Percentiles rank a stretch among this genome's conserved stretches.
phyloP scores from a whole-genome alignment of 2,797 vertebrate genomes.

The Cheirogaleus major region DNA sequence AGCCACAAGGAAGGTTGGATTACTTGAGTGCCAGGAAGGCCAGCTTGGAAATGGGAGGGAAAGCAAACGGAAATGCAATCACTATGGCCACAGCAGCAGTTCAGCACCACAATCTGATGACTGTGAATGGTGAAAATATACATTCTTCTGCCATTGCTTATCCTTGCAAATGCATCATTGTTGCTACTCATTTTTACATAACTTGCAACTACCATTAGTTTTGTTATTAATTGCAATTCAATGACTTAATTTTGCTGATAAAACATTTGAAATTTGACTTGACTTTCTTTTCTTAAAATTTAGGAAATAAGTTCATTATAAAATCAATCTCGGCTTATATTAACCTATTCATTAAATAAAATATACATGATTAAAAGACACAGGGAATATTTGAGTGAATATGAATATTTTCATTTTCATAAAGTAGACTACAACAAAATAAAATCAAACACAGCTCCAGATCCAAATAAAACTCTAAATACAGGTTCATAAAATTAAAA shows the following conservation, averaged over 20 bases:
- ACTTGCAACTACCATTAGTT: neutral
- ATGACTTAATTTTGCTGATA: neutral
- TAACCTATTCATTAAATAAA: slow-evolving; percentile 12
- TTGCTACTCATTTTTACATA: neutral
- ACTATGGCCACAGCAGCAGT: neutral
- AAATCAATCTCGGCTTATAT: neutral
- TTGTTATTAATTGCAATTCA: neutral
- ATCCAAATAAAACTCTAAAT: neutral
- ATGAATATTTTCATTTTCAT: neutral
- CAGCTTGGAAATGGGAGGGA: neutral
- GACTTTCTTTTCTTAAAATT: slow-evolving; percentile 35
- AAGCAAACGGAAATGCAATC: neutral
- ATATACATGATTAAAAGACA: neutral
- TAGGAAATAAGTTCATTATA: slow-evolving; percentile 18
- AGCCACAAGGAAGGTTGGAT: neutral
- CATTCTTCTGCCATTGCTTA: neutral
- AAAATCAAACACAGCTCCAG: neutral
- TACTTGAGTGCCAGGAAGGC: neutral
- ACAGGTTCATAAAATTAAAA: neutral
- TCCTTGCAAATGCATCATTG: neutral
- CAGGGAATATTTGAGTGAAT: neutral
- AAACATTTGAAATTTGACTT: neutral
- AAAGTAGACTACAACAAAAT: neutral
- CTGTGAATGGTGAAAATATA: neutral
- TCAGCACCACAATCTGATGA: neutral